Base-by-base conservation (phyloP, 2,113 vertebrate species). In the Octodon degus region DNA sequence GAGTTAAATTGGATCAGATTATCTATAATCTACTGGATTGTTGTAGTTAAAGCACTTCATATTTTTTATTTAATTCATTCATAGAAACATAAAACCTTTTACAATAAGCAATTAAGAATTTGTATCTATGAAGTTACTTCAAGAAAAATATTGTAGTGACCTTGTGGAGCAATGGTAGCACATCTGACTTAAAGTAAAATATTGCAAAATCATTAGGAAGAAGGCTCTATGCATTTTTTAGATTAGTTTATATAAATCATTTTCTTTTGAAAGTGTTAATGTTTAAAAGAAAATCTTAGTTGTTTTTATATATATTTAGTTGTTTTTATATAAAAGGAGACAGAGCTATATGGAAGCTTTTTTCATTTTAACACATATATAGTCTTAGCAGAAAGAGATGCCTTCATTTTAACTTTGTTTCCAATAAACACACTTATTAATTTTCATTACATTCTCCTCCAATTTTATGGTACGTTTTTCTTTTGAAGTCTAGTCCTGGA, bases 401-500 rank as follows among this genome's bases (percentile, higher is more conserved):
- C 11, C 47, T 82, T 93, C 22, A 20, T 97, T 95, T 96, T 90
- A 82, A 25, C 34, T 93, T 86, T 83, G 16, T 96, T 97, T 40
- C 4, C 27, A 72, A 90, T 81, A 79, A 86, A 47, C 22, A 94
- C 62, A 1, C 13, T 32, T 88, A 84, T 93, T 97, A 97, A 97
- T 98, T 98, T 98, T 97, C n/a, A 90, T 0, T 96, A 72, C 82
- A 96, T 98, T 98, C 93, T 97, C 89, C 25, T 97, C 43, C 43
- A 70, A 83, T 81, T n/a, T 80, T 84, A 79, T 58, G 89, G 2
- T n/a, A 1, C 2, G 67, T 53, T 90, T 96, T 93, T 17, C 12
- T 83, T 93, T 88, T 94, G 27, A 94, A 86, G 77, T 94, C 30
- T 5, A 65, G 3, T 68, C 47, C 60, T 32, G 22, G 2, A 20